phyloP scores from a whole-genome alignment of 2,797 vertebrate genomes.

The Enteromius afrohamiltoni region DNA sequence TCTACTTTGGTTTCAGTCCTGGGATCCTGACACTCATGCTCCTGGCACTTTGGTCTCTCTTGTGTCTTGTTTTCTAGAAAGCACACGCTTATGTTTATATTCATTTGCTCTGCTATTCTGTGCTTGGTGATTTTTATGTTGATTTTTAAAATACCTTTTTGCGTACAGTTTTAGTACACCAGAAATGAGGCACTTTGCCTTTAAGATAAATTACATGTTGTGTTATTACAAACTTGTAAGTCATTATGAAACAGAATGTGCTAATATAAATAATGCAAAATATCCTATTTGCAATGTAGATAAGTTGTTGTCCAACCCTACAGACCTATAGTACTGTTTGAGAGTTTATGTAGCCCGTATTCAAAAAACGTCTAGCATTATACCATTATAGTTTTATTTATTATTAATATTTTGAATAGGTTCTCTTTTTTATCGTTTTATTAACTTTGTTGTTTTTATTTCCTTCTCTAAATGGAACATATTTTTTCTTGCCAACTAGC shows the following conservation, averaged over 20 bases:
- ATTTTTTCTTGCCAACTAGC: too few species aligned
- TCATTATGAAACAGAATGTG: neutral
- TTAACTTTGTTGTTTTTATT: neutral
- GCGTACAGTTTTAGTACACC: neutral
- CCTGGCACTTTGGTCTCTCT: neutral
- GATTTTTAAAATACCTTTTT: neutral
- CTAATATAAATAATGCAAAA: slow-evolving; percentile 14
- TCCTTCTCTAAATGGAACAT: neutral
- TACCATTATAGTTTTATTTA: neutral
- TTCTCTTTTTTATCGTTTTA: neutral
- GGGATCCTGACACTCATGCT: neutral
- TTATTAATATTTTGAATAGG: neutral
- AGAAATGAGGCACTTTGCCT: neutral
- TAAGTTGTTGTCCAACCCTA: neutral
- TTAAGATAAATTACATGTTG: neutral
- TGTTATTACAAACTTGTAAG: neutral
- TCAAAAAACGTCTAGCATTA: neutral
- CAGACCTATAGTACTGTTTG: neutral
- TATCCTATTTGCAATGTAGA: slow-evolving; percentile 3
- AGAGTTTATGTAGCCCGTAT: neutral
- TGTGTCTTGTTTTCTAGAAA: neutral
- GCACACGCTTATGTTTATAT: neutral
- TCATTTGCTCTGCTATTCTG: neutral
- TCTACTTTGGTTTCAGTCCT: neutral
- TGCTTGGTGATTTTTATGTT: neutral